These are phyloP conservation scores for Pseudolycoriella hygida DNA, from an alignment of 2,888 invertebrate genomes.

Conservation along the genomic window DNA sequence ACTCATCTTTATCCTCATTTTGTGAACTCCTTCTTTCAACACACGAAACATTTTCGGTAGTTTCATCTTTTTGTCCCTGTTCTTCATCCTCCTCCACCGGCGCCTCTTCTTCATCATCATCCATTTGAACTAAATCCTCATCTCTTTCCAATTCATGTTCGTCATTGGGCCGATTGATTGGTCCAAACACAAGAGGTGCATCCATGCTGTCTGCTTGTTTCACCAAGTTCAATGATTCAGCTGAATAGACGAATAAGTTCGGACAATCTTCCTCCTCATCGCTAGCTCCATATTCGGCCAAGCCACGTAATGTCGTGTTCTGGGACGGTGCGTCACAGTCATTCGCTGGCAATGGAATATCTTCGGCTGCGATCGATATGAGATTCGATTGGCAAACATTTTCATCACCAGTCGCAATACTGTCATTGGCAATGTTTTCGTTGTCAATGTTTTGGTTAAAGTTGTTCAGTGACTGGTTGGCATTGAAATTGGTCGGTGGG, in stretches of 20 bases:
- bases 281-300: constrained; percentile 23
- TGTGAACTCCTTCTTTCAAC: constrained; percentile 11
- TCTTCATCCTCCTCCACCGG: constrained; percentile 3
- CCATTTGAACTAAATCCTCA: constrained; percentile 30
- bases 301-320: neutral
- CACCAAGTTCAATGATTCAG: constrained; percentile 49
- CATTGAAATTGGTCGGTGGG: too few relatives aligned
- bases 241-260: constrained; percentile 71
- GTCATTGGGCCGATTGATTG: constrained; percentile 31
- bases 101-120: constrained; percentile 20
- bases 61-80: neutral
- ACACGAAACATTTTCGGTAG: neutral
- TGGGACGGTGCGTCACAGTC: neutral
- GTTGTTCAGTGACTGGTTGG: too few relatives aligned
- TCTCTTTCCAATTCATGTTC: constrained; percentile 23
- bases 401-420: neutral
- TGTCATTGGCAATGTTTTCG: too few relatives aligned
- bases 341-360: neutral
- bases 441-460: too few relatives aligned
- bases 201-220: constrained; percentile 12
- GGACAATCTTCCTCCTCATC: constrained; percentile 60
- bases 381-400: constrained; percentile 4
- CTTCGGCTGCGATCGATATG: constrained; percentile 16
- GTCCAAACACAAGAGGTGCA: constrained; percentile 23
- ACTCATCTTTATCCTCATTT: constrained; percentile 12